Evolutionary conservation across 1,140 invertebrate genomes (phyloP), one percentile per base, ranked within the genome.

Genomic region (Heliconius hewitsoni): DNA sequence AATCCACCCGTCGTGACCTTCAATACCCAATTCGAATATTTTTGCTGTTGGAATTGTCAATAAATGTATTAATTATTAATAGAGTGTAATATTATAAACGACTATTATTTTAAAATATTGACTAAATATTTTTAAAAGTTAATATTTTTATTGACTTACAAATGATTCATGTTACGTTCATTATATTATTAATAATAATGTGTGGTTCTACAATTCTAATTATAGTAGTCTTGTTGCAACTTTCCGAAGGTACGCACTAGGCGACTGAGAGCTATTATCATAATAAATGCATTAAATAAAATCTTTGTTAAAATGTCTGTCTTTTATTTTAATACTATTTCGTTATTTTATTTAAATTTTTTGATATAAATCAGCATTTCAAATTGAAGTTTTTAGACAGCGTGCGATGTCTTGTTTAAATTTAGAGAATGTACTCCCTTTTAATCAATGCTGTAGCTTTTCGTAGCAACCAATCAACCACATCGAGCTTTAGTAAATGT

Each of bases 271-370:
- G 93, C 92, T 94, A 93, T 91, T 93, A 92, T 91, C 91, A 93
- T 94, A 89, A 92, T 92, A 91, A 94, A 93, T 91, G 92, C 92
- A 93, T 94, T 91, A 93, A 94, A 93, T 93, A 94, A 94, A 94
- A 87, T 90, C 86, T 92, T 94, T 94, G 93, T 94, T 94, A 94
- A 94, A 93, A 87, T 84, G 74, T 88, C 81, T 71, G 72, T 86
- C 78, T 90, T 89, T 93, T 87, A 87, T 87, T 91, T 86, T 42
- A 1, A n/a, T 18, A 8, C 8, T 9, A 60, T 30, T 66, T 66
- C 57, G 8, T 66, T n/a, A 27, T 27, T 30, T 16, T 1, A 66
- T 27, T 66, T 30, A 0, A 2, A 0, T 27, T 27, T 57, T 57
- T 23, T 23, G 1, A 57, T 9, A 57, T n/a, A 23, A 57, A 23